phyloP scores from a whole-genome alignment of 2,888 invertebrate genomes.

The Subacronicta megacephala region DNA sequence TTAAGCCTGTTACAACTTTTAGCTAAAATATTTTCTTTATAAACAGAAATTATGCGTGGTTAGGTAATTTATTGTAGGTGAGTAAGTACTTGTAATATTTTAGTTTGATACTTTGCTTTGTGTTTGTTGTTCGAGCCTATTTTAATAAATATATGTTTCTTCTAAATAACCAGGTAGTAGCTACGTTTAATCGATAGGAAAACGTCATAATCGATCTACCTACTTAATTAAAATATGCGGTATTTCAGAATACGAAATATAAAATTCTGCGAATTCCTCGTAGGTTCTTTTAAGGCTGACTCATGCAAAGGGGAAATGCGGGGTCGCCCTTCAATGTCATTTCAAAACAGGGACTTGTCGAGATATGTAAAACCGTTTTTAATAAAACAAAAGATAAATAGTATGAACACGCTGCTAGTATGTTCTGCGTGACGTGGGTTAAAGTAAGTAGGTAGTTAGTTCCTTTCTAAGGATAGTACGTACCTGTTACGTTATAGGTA shows the following conservation, averaged over 20 bases:
- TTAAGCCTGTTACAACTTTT: conserved; percentile 22
- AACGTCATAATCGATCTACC: background rate
- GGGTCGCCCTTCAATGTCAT: conserved; percentile 45
- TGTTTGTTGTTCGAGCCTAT: too few species aligned
- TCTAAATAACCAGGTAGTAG: too few species aligned
- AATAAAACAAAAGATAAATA: conserved; percentile 39
- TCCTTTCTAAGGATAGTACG: too few species aligned
- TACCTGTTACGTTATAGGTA: too few species aligned
- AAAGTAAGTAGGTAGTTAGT: too few species aligned
- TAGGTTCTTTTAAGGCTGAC: conserved; percentile 54
- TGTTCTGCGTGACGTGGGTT: background rate
- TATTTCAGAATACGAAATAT: conserved; percentile 6
- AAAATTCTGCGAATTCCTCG: conserved; percentile 21
- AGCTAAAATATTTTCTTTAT: background rate
- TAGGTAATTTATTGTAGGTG: too few species aligned
- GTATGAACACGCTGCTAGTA: background rate
- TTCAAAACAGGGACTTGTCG: conserved; percentile 42
- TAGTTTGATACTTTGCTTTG: too few species aligned
- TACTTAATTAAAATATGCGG: background rate
- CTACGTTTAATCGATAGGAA: too few species aligned
- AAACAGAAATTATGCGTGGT: background rate
- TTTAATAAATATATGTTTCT: too few species aligned
- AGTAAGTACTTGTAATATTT: too few species aligned
- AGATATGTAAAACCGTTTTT: conserved; percentile 30
- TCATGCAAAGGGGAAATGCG: conserved; percentile 58